Conservation (phyloP, 2,888 invertebrate genomes). For the Priocnemis perturbator region DNA sequence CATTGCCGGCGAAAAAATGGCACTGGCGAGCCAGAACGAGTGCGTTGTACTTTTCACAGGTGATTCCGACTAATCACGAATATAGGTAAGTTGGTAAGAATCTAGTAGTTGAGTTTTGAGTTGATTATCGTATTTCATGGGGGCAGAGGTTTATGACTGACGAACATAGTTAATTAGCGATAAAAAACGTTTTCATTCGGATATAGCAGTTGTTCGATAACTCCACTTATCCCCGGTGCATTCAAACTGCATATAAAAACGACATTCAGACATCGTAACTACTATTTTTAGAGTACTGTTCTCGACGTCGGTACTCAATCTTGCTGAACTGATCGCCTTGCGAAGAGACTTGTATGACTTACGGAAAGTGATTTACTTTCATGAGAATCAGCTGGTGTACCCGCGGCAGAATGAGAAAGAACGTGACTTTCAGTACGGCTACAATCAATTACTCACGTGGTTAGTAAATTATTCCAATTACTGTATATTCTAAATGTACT, state of each 20-base stretch:
- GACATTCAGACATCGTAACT: neutral
- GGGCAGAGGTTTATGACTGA: too few relatives aligned
- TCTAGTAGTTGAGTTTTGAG: too few relatives aligned
- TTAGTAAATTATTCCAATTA: neutral
- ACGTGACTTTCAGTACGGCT: conserved; percentile 6
- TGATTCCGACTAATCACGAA: neutral
- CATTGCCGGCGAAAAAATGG: conserved; percentile 4
- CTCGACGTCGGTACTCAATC: neutral
- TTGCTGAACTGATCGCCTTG: neutral
- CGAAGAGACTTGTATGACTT: neutral
- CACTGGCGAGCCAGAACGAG: conserved; percentile 3
- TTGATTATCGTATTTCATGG: too few relatives aligned
- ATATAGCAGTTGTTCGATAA: too few relatives aligned
- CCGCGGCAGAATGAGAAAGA: conserved; percentile 1
- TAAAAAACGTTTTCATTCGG: too few relatives aligned
- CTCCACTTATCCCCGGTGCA: neutral
- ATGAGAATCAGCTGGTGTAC: neutral
- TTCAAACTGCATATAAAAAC: neutral
- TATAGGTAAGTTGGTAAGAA: neutral
- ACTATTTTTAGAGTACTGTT: neutral
- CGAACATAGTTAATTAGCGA: too few relatives aligned
- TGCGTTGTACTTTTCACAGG: conserved; percentile 1
- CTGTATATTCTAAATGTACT: too few relatives aligned
- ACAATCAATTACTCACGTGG: neutral
- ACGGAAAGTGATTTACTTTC: conserved; percentile 1